Conservation (phyloP, 2,797 vertebrate species). For the Perdix hodgsoniae region DNA sequence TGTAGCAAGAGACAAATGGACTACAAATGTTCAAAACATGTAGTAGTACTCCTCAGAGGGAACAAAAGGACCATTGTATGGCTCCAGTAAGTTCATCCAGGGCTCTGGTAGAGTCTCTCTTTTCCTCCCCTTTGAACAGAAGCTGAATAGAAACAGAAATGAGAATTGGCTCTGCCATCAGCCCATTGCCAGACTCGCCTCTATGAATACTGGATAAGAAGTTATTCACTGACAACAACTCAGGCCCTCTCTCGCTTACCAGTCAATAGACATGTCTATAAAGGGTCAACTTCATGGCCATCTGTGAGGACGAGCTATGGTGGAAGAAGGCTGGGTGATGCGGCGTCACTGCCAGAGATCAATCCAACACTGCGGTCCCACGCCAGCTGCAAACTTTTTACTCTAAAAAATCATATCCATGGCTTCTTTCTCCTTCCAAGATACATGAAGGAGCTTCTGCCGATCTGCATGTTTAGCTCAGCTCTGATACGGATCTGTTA, state of each 20-base stretch:
- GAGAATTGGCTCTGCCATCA: slow-evolving; percentile 72
- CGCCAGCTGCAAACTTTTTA: neutral
- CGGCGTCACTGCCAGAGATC: neutral
- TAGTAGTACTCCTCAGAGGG: slow-evolving; percentile 47
- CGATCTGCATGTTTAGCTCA: neutral
- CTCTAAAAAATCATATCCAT: neutral
- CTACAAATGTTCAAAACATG: slow-evolving; percentile 24
- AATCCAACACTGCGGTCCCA: neutral
- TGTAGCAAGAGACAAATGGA: slow-evolving; percentile 75
- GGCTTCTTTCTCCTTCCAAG: neutral
- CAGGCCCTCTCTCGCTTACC: slow-evolving; percentile 27
- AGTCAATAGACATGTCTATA: neutral
- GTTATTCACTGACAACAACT: slow-evolving; percentile 51
- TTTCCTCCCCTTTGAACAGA: slow-evolving; percentile 75
- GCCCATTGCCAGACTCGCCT: slow-evolving; percentile 57
- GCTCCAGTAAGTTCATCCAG: slow-evolving; percentile 67
- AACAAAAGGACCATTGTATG: slow-evolving; percentile 79
- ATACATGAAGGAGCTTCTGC: neutral
- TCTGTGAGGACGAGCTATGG: slow-evolving; percentile 6
- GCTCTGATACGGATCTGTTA: neutral
- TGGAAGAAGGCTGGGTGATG: neutral
- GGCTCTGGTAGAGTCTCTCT: slow-evolving; percentile 71
- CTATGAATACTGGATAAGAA: slow-evolving; percentile 69
- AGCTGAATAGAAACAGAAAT: slow-evolving; percentile 76
- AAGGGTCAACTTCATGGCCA: slow-evolving; percentile 46